A percentile compares a stretch with the other conserved stretches of the same genome.
phyloP scores from a whole-genome alignment of 2,797 vertebrate genomes.

The Lycodopsis pacificus region DNA sequence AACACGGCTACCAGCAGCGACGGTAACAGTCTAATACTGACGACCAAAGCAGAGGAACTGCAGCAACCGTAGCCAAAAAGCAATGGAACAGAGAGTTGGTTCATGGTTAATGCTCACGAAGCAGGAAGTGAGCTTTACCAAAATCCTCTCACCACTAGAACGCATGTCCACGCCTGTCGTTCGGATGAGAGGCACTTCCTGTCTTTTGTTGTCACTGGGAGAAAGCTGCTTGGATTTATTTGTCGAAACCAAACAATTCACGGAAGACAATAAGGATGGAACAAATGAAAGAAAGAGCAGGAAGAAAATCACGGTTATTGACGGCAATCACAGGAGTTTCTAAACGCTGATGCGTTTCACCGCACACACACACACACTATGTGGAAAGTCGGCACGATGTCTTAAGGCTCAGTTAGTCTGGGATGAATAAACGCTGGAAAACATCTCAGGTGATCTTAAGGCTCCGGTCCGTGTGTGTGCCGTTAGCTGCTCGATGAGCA shows the following conservation, averaged over 20 bases:
- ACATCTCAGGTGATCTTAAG: slow-evolving; percentile 11
- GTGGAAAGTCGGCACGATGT: neutral
- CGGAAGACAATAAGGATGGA: neutral
- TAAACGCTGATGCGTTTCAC: neutral
- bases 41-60: slow-evolving; percentile 1
- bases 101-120: neutral
- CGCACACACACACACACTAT: neutral
- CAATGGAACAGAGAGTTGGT: neutral
- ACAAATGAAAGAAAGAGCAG: neutral
- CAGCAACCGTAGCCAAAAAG: neutral
- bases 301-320: neutral
- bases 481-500: slow-evolving; percentile 32
- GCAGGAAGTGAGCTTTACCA: neutral
- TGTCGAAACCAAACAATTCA: neutral
- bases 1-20: slow-evolving; percentile 13
- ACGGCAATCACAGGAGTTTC: neutral
- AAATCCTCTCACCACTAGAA: slow-evolving; percentile 12
- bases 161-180: neutral
- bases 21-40: neutral
- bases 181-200: neutral
- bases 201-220: neutral
- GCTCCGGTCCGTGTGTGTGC: neutral
- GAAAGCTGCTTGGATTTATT: neutral
- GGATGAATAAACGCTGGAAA: slow-evolving; percentile 5
- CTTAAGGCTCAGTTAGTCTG: neutral